Evolutionary conservation across 2,113 vertebrate species (phyloP), one percentile per base, ranked within the genome.

Genomic region (Pollimyrus isidori): DNA sequence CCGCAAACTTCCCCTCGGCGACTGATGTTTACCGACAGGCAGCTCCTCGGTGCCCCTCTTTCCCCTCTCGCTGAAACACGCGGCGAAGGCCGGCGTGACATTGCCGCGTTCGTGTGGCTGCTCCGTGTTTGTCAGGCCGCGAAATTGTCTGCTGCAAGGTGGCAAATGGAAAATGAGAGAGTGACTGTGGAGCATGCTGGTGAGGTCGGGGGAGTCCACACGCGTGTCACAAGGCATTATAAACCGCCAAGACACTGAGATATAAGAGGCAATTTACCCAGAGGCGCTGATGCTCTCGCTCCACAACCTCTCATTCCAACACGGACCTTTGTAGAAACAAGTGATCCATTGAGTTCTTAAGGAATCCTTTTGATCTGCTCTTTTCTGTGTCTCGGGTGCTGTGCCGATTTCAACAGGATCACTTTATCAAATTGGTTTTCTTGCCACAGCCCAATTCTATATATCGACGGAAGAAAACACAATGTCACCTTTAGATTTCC

Each of bases 21-120:
- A 92, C 86, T 73, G 42, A 89, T 85, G 91, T 93, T 93, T 92
- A 92, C 92, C 91, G 90, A 69, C 89, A 45, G 52, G 46, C 23
- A 13, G 73, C 15, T 35, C 76, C 26, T 1, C 73, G 17, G 73
- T 26, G 85, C 9, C 48, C 49, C 7, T 50, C 89, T 48, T 45
- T 86, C 46, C 19, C 56, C 3, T 21, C 49, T 76, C n/a, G 42
- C 73, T 80, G 15, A 42, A 80, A 80, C 2, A 15, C 35, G 1
- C 0, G 4, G 4, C 13, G 73, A 39, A 39, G 35, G 73, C 30
- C 30, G 6, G 35, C 15, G 30, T 80, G 73, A 35, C 73, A 69
- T 69, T 69, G 62, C 3, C 1, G 10, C 62, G 62, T 69, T 69
- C 62, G n/a, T 69, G 62, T 11, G 10, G 35, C 73, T 42, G 35